A percentile compares a stretch with the other conserved stretches of the same genome.
phyloP scores from a whole-genome alignment of 1,140 invertebrate species.

The Drosophila pallidifrons region DNA sequence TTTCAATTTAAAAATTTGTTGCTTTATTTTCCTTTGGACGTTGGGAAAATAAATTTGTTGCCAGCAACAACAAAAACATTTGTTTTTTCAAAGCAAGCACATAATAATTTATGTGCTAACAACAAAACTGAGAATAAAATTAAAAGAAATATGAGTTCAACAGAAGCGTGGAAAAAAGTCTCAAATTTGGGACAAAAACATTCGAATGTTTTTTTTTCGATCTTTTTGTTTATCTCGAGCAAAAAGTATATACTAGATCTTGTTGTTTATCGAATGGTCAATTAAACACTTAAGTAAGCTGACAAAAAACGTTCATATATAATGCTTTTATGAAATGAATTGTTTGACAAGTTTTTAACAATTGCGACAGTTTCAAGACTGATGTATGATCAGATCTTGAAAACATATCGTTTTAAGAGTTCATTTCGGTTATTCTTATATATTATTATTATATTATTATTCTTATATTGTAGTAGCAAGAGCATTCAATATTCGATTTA shows the following conservation, averaged over 20 bases:
- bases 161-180: slow-evolving; percentile 40
- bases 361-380: background rate
- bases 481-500: background rate
- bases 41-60: slow-evolving; percentile 53
- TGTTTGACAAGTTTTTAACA: no score
- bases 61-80: slow-evolving; percentile 51
- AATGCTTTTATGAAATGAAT: no score
- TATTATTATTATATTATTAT: no score
- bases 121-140: slow-evolving; percentile 17
- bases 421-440: no score
- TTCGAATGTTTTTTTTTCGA: slow-evolving; percentile 26
- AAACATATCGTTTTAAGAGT: no score
- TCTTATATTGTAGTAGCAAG: no score
- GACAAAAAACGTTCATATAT: no score
- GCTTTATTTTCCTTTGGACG: slow-evolving; percentile 36
- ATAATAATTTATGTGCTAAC: slow-evolving; percentile 56
- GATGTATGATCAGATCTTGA: no score
- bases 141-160: slow-evolving; percentile 21
- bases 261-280: background rate
- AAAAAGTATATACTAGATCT: background rate
- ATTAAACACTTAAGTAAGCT: background rate
- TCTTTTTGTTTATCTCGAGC: slow-evolving; percentile 1
- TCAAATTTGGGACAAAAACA: slow-evolving; percentile 66
- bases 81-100: slow-evolving; percentile 38
- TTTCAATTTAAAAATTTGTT: slow-evolving; percentile 35